Evolutionary conservation across 2,888 invertebrate genomes (phyloP), one percentile per base, ranked within the genome.

Genomic region (Plagodis dolabraria): DNA sequence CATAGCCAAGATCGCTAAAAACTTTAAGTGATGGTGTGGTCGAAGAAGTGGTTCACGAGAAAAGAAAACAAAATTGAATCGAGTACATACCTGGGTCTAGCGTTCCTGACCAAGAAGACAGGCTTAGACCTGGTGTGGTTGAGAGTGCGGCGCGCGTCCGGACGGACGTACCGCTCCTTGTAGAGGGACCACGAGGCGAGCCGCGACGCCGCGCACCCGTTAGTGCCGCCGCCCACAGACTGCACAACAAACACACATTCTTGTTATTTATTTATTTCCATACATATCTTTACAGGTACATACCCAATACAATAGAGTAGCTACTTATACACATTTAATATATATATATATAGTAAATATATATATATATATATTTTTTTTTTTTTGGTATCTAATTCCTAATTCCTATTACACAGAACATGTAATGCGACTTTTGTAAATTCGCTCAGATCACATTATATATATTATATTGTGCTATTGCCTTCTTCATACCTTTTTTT

Each of bases 151-250:
- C 76, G 43, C 89, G 77, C 70, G 87, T 93, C 72, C 94, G 70
- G 53, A 38, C 58, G 59, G 38, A 79, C 70, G 77, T 76, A 84
- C 5, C 86, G 77, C 74, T 86, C 84, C 54, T 80, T 74, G 83
- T 89, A 89, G 44, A 83, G 76, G 55, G 89, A 80, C 85, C 87
- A 85, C 43, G 82, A 80, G 22, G 80, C 83, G 35, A 83, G 72
- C 5, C 83, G 83, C 1, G 81, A 71, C 12, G 77, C 85, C 5
- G 78, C 69, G 34, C 70, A 70, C 44, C 77, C 80, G 65, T 74
- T 73, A 36, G 50, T 12, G 2, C 12, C 40, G 10, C 40, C 40
- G 2, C 11, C 43, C 6, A 12, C 43, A 0, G 43, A 11, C 43
- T 11, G 43, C 0, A 1, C 5, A 2, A 11, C 44, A 44, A 7